These are phyloP conservation scores for Hemithea aestivaria DNA, from an alignment of 2,888 invertebrate genomes.

Conservation along the genomic window DNA sequence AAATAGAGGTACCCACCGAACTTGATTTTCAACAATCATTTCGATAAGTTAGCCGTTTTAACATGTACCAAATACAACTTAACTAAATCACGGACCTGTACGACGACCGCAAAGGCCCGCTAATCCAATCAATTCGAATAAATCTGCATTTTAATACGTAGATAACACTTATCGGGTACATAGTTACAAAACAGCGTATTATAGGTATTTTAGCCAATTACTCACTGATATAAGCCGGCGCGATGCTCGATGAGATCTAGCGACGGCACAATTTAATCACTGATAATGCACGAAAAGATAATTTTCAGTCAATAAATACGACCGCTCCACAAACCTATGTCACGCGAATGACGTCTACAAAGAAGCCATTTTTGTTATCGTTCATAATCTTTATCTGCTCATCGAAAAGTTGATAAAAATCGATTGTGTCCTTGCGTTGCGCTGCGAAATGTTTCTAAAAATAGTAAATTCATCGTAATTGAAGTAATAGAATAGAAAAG, in stretches of 20 bases:
- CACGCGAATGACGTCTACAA: constrained; percentile 39
- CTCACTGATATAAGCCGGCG: constrained; percentile 43
- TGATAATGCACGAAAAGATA: constrained; percentile 41
- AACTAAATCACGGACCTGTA: constrained; percentile 24
- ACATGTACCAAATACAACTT: constrained; percentile 18
- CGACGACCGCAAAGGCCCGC: constrained; percentile 23
- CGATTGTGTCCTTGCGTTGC: constrained; percentile 7
- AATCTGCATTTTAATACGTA: constrained; percentile 24
- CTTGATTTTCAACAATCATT: constrained; percentile 5
- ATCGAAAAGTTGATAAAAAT: neutral
- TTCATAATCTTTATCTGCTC: constrained; percentile 18
- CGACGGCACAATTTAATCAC: constrained; percentile 39
- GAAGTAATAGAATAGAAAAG: no score
- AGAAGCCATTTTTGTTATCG: constrained; percentile 29
- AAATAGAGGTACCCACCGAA: constrained; percentile 25
- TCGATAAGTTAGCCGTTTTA: constrained; percentile 1
- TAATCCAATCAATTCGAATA: constrained; percentile 32
- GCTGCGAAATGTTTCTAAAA: no score
- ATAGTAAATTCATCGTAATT: no score
- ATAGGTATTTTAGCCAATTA: constrained; percentile 28
- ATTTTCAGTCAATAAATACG: constrained; percentile 33
- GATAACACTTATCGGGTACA: constrained; percentile 18
- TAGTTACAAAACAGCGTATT: constrained; percentile 23
- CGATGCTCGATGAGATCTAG: constrained; percentile 28
- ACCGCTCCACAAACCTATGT: constrained; percentile 37